phyloP scores from a whole-genome alignment of 2,113 vertebrate genomes.

The Bos javanicus region DNA sequence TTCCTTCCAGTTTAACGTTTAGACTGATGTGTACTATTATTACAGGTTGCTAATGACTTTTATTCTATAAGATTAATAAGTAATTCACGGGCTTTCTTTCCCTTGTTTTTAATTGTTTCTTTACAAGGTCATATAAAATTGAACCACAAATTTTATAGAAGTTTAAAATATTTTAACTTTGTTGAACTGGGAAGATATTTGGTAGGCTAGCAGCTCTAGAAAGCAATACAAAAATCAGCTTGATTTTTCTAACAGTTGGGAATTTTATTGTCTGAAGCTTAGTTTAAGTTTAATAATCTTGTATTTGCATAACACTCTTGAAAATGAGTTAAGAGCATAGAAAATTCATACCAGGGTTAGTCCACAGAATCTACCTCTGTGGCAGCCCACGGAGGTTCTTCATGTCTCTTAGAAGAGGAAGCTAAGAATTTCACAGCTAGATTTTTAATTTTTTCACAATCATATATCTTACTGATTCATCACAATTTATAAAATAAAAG shows the following conservation, averaged over 20 bases:
- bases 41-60: background rate
- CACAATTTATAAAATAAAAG: slow-evolving; percentile 20
- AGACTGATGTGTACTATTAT: background rate
- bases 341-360: background rate
- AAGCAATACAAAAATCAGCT: slow-evolving; percentile 38
- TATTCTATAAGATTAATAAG: background rate
- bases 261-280: background rate
- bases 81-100: background rate
- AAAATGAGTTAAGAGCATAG: background rate
- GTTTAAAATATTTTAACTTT: slow-evolving; percentile 4
- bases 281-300: slow-evolving; percentile 31
- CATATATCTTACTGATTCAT: background rate
- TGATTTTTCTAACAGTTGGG: background rate
- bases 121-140: slow-evolving; percentile 46
- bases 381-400: background rate
- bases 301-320: background rate
- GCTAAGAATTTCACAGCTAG: background rate
- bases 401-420: background rate
- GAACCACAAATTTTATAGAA: background rate
- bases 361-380: background rate
- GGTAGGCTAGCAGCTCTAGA: slow-evolving; percentile 18
- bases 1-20: background rate
- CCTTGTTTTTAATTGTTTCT: slow-evolving; percentile 13
- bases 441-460: slow-evolving; percentile 8
- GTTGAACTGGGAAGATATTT: slow-evolving; percentile 17